phyloP scores from a whole-genome alignment of 2,888 invertebrate species.

The Drosophila mercatorum region DNA sequence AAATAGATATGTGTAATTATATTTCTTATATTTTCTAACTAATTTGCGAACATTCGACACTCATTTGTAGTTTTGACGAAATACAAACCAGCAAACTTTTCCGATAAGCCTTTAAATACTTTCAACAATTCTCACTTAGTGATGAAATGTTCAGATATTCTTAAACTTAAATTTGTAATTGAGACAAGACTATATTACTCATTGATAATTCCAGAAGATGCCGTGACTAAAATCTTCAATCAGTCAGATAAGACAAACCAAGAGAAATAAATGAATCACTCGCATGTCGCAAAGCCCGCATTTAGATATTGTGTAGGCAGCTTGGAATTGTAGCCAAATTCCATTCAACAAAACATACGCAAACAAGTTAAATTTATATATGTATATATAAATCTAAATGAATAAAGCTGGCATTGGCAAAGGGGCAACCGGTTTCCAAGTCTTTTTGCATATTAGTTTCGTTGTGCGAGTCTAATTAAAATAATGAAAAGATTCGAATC shows the following conservation, averaged over 20 bases:
- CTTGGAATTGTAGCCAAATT: neutral
- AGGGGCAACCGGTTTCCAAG: constrained; percentile 14
- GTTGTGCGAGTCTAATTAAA: constrained; percentile 5
- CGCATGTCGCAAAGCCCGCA: neutral
- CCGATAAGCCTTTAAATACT: neutral
- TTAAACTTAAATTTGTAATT: neutral
- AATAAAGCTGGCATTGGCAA: neutral
- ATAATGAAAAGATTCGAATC: constrained; percentile 3
- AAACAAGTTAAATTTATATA: neutral
- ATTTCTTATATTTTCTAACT: too few relatives aligned
- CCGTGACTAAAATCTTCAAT: neutral
- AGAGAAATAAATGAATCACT: constrained; percentile 11
- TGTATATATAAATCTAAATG: neutral
- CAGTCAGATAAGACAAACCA: neutral
- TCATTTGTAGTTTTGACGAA: neutral
- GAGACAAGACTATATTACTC: neutral
- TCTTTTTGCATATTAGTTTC: constrained; percentile 1
- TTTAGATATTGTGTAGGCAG: neutral
- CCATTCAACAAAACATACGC: neutral
- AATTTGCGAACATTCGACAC: neutral
- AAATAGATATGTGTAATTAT: too few relatives aligned
- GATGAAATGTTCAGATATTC: neutral
- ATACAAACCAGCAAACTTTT: too few relatives aligned
- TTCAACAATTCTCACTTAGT: neutral
- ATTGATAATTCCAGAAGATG: neutral